phyloP scores from a whole-genome alignment of 1,140 invertebrate genomes.

The Coelopa frigida region DNA sequence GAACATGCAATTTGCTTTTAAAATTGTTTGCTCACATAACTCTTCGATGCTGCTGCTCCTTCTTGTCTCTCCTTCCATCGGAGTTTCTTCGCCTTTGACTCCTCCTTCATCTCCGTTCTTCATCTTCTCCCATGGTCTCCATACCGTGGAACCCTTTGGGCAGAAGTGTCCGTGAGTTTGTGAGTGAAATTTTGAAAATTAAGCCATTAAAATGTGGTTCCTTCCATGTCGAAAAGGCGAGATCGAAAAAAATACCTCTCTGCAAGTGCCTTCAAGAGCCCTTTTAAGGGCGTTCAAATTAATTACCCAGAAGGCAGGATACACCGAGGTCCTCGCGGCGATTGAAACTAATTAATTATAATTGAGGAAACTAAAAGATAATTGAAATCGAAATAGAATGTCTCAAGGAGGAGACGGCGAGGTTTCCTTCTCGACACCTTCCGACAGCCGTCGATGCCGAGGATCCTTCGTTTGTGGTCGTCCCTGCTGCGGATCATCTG shows the following conservation, averaged over 20 bases:
- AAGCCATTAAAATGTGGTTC: constrained; percentile 19
- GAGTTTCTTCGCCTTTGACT: not conserved
- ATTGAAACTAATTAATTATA: not conserved
- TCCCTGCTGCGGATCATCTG: no score
- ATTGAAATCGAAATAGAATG: constrained; percentile 3
- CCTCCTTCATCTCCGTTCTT: not conserved
- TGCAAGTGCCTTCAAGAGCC: not conserved
- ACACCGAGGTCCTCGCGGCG: not conserved
- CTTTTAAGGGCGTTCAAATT: not conserved
- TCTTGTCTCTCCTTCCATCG: not conserved
- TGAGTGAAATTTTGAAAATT: constrained; percentile 14
- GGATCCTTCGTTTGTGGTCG: not conserved
- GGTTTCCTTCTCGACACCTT: not conserved
- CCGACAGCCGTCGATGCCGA: not conserved
- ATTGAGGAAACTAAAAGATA: not conserved
- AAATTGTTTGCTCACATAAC: no score
- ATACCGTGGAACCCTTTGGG: no score
- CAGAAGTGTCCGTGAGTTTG: not conserved
- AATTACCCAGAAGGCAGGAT: not conserved
- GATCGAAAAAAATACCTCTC: not conserved
- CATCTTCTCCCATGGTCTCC: not conserved
- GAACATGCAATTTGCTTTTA: not conserved
- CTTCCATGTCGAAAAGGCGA: not conserved
- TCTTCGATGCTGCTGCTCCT: not conserved
- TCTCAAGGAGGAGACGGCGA: constrained; percentile 3